Conservation (phyloP, 2,113 vertebrate species). For the Paratilapia polleni region DNA sequence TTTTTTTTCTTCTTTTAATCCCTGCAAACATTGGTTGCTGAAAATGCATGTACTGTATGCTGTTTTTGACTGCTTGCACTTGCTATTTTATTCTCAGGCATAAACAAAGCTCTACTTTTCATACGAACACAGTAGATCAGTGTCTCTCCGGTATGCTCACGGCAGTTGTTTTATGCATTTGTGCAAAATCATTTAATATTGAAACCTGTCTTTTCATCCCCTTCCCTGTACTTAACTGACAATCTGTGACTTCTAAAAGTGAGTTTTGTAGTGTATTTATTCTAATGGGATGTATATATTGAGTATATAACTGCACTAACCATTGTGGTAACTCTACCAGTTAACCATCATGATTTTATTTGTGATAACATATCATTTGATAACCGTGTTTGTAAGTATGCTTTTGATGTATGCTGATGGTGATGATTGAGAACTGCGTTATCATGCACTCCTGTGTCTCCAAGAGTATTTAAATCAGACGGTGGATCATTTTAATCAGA, state of each 20-base stretch:
- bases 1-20: conserved; percentile 25
- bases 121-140: conserved; percentile 37
- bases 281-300: conserved; percentile 69
- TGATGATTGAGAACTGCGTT: conserved; percentile 62
- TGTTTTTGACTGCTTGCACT: conserved; percentile 56
- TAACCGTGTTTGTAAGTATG: conserved; percentile 65
- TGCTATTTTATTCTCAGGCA: conserved; percentile 59
- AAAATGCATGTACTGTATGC: conserved; percentile 68
- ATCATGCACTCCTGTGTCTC: conserved; percentile 48
- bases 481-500: conserved; percentile 63
- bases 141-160: conserved; percentile 35
- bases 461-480: conserved; percentile 59
- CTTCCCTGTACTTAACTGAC: conserved; percentile 61
- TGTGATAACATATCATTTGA: conserved; percentile 62
- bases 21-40: conserved; percentile 42
- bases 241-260: conserved; percentile 73
- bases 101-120: conserved; percentile 30
- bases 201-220: conserved; percentile 5
- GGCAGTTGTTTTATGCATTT: conserved; percentile 50
- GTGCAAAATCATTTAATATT: conserved; percentile 33
- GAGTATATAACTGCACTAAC: conserved; percentile 76
- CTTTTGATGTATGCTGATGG: conserved; percentile 59
- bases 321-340: conserved; percentile 57
- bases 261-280: conserved; percentile 73
- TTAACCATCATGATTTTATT: conserved; percentile 71